Conservation (phyloP, 2,113 vertebrate species). For the Tonatia bakeri region DNA sequence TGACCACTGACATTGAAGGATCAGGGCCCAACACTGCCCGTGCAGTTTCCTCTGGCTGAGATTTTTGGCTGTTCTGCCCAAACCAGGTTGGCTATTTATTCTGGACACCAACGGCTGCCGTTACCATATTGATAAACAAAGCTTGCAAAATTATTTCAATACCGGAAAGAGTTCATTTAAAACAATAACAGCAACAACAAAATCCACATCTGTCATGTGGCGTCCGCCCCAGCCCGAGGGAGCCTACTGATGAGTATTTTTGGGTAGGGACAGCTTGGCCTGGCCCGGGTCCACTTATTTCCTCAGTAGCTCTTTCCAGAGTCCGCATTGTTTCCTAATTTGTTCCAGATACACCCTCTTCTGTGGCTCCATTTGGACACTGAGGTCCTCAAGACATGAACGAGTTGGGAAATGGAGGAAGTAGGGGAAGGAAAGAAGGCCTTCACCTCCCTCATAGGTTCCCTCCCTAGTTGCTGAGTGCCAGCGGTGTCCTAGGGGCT, state of each 20-base stretch:
- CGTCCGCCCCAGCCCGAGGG: background rate
- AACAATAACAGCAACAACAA: background rate
- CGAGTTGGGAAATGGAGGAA: background rate
- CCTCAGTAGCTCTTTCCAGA: background rate
- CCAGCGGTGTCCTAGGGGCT: background rate
- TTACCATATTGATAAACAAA: background rate
- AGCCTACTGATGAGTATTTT: background rate
- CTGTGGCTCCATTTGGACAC: background rate
- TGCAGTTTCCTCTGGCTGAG: background rate
- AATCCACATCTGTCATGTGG: background rate
- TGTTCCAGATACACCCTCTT: background rate
- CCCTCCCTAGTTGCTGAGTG: background rate
- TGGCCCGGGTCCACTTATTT: background rate
- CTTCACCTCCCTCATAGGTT: background rate
- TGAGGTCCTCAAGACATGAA: background rate
- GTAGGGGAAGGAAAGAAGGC: background rate
- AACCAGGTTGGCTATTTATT: background rate
- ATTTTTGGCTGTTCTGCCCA: background rate
- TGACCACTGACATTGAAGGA: background rate
- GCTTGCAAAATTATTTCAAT: background rate
- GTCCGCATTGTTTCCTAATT: background rate
- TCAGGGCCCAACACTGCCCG: accelerated
- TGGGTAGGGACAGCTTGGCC: background rate
- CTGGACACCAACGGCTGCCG: background rate
- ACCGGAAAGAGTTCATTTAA: background rate